Evolutionary conservation across 2,113 vertebrate genomes (phyloP).

Genomic region (Callipepla squamata): DNA sequence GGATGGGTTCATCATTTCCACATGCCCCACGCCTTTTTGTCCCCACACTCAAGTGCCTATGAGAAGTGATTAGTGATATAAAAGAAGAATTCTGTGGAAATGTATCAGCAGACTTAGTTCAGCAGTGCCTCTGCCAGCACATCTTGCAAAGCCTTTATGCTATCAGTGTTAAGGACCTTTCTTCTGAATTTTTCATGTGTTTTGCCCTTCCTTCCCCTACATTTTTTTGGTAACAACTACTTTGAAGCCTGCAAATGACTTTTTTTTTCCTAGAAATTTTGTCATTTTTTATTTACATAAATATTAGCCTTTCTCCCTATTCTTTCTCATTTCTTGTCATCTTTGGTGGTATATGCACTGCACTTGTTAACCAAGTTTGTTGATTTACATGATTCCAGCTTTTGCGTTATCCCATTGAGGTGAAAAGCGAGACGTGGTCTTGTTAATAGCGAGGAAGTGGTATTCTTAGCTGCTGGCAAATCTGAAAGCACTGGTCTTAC

Average conservation of each 20-base stretch:
- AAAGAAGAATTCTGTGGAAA: background rate
- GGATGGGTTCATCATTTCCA: background rate
- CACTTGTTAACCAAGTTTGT: background rate
- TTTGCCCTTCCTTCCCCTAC: background rate
- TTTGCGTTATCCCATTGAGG: background rate
- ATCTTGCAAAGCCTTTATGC: background rate
- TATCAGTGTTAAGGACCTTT: background rate
- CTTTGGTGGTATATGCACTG: background rate
- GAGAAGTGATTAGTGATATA: conserved; percentile 7
- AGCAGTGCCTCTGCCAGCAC: background rate
- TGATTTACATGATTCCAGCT: background rate
- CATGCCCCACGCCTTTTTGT: background rate
- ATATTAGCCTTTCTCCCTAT: background rate
- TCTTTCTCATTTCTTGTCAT: background rate
- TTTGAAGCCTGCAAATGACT: conserved; percentile 4
- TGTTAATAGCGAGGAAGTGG: background rate
- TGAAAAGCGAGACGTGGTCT: background rate
- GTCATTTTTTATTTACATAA: conserved; percentile 36
- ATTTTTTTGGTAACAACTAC: background rate
- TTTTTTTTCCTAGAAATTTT: background rate
- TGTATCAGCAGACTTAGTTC: background rate
- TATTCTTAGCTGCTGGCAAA: background rate
- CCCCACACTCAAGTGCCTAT: background rate
- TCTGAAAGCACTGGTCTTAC: background rate
- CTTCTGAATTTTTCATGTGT: background rate